Evolutionary conservation across 2,113 vertebrate species (phyloP).

Genomic region (Poeciliopsis retropinna): DNA sequence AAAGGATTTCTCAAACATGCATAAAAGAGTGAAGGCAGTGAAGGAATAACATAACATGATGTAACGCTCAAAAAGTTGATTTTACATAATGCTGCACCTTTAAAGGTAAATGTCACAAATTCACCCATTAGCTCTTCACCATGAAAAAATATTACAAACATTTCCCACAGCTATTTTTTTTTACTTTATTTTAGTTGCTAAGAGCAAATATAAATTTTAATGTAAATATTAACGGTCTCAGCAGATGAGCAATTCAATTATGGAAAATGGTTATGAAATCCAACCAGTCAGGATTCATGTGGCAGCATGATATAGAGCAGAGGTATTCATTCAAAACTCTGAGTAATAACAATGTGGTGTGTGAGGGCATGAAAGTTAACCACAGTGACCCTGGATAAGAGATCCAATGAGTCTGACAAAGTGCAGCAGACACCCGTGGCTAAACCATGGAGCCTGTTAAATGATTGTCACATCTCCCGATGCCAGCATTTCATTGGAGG

Average conservation of each 20-base stretch:
- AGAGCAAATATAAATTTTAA: too few species aligned
- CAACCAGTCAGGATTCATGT: not conserved
- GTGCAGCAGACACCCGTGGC: slow-evolving; percentile 25
- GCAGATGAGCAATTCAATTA: not conserved
- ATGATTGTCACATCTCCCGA: slow-evolving; percentile 41
- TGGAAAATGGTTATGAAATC: not conserved
- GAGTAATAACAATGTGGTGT: not conserved
- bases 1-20: too few species aligned
- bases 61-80: too few species aligned
- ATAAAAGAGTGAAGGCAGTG: too few species aligned
- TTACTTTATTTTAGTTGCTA: too few species aligned
- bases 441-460: slow-evolving; percentile 43
- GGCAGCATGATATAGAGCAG: not conserved
- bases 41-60: too few species aligned
- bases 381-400: slow-evolving; percentile 6
- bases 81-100: too few species aligned
- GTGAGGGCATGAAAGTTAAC: not conserved
- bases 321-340: not conserved
- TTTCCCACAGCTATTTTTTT: too few species aligned
- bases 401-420: slow-evolving; percentile 25
- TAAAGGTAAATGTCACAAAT: too few species aligned
- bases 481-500: slow-evolving; percentile 37
- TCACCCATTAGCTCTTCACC: too few species aligned
- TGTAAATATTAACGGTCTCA: not conserved
- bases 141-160: too few species aligned